A percentile compares a stretch with the other conserved stretches of the same genome.
Evolutionary conservation across 1,140 invertebrate genomes (phyloP).

Genomic region (Episyrphus balteatus): DNA sequence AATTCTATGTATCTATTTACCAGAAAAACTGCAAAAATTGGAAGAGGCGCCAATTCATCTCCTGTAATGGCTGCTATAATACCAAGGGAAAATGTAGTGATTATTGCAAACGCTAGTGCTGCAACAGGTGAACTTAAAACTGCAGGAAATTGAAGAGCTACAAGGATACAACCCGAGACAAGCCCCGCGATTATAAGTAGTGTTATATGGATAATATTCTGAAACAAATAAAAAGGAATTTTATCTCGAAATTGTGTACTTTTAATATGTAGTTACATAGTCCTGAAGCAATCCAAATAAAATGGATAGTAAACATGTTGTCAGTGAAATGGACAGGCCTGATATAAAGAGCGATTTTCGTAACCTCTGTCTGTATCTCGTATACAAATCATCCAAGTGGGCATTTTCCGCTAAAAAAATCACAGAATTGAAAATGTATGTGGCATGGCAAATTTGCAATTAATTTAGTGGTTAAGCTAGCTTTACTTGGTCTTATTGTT

Average conservation of each 20-base stretch:
- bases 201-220: slow-evolving; percentile 21
- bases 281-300: slow-evolving; percentile 26
- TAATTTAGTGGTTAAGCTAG: too few relatives aligned
- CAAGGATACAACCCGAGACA: slow-evolving; percentile 30
- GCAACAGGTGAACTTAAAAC: slow-evolving; percentile 32
- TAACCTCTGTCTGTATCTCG: slow-evolving; percentile 34
- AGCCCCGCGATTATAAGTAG: slow-evolving; percentile 22
- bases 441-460: too few relatives aligned
- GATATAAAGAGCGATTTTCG: slow-evolving; percentile 35
- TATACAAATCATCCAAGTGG: slow-evolving; percentile 35
- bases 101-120: slow-evolving; percentile 32
- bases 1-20: slow-evolving; percentile 32
- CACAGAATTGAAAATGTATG: slow-evolving; percentile 2
- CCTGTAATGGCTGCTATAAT: slow-evolving; percentile 33
- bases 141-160: slow-evolving; percentile 33
- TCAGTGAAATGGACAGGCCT: slow-evolving; percentile 28
- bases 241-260: too few relatives aligned
- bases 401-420: slow-evolving; percentile 29
- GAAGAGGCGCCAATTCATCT: slow-evolving; percentile 42
- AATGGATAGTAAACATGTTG: slow-evolving; percentile 34
- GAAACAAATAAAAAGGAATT: background rate
- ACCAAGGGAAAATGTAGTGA: slow-evolving; percentile 32
- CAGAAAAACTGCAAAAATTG: slow-evolving; percentile 52
- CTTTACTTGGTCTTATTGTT: too few relatives aligned
- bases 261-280: too few relatives aligned